A percentile compares a stretch with the other conserved stretches of the same genome.
Evolutionary conservation across 1,140 invertebrate genomes (phyloP).

Genomic region (Ceratosolen fusciceps): DNA sequence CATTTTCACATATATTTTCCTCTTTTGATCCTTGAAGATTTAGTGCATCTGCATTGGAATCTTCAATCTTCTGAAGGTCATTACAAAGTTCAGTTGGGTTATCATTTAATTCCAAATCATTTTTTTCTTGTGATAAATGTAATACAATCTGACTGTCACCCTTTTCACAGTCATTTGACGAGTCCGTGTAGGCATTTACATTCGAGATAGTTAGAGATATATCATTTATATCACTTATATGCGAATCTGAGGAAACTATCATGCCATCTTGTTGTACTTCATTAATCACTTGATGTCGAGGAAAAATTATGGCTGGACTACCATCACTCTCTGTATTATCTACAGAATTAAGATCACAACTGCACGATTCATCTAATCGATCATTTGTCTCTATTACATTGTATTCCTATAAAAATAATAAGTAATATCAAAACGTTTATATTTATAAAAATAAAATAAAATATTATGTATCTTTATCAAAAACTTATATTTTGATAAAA

Average conservation of each 20-base stretch:
- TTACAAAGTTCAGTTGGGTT: slow-evolving; percentile 70
- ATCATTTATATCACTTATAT: slow-evolving; percentile 68
- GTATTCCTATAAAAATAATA: slow-evolving; percentile 60
- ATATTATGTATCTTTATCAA: too few species aligned
- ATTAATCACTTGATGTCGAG: slow-evolving; percentile 58
- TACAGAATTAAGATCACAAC: slow-evolving; percentile 74
- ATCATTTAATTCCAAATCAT: slow-evolving; percentile 63
- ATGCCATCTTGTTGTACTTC: slow-evolving; percentile 70
- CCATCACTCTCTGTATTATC: slow-evolving; percentile 73
- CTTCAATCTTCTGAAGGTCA: slow-evolving; percentile 66
- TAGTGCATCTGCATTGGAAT: slow-evolving; percentile 59
- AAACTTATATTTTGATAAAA: too few species aligned
- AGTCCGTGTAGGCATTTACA: slow-evolving; percentile 59
- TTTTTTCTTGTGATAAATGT: slow-evolving; percentile 64
- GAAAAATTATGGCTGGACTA: slow-evolving; percentile 71
- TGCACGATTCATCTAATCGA: slow-evolving; percentile 70
- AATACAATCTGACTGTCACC: slow-evolving; percentile 58
- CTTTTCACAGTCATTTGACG: slow-evolving; percentile 63
- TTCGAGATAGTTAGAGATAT: slow-evolving; percentile 54
- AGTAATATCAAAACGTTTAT: too few species aligned
- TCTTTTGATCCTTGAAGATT: slow-evolving; percentile 55
- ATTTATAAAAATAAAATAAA: too few species aligned
- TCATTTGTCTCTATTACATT: slow-evolving; percentile 65
- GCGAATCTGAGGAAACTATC: slow-evolving; percentile 71
- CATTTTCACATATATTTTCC: slow-evolving; percentile 49